Percentiles rank a stretch among this genome's conserved stretches.
These are phyloP conservation scores for Chelon labrosus DNA, from an alignment of 2,797 vertebrate genomes.

Conservation along the genomic window DNA sequence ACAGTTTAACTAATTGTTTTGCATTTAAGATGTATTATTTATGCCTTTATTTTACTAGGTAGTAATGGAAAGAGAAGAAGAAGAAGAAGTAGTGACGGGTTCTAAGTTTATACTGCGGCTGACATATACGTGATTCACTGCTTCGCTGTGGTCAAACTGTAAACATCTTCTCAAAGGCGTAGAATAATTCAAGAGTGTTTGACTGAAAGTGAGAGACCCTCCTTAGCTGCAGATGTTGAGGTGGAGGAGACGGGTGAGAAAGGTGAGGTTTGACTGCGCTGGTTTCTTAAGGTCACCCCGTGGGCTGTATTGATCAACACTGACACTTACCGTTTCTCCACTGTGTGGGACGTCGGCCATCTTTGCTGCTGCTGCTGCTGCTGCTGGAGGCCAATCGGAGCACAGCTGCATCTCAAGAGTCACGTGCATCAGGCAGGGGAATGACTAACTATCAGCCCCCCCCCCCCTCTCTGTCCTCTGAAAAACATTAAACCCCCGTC, in stretches of 20 bases:
- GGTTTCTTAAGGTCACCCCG: constrained; percentile 59
- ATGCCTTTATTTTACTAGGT: too few relatives aligned
- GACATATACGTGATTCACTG: too few relatives aligned
- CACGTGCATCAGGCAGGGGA: constrained; percentile 27
- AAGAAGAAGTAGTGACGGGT: too few relatives aligned
- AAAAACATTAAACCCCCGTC: constrained; percentile 12
- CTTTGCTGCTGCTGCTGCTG: background rate
- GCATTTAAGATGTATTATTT: too few relatives aligned
- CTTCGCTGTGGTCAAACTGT: too few relatives aligned
- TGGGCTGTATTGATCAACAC: constrained; percentile 63
- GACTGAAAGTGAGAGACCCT: constrained; percentile 19
- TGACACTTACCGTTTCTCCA: constrained; percentile 48
- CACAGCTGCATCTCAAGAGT: constrained; percentile 23
- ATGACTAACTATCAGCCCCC: constrained; percentile 29
- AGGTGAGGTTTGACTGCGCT: constrained; percentile 36
- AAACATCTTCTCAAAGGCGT: too few relatives aligned
- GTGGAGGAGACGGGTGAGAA: constrained; percentile 45
- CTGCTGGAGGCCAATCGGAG: constrained; percentile 48
- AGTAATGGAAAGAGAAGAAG: too few relatives aligned
- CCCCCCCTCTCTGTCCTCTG: too few relatives aligned
- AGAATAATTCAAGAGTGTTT: constrained; percentile 27
- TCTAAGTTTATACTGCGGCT: too few relatives aligned
- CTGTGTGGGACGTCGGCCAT: constrained; percentile 53
- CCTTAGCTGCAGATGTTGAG: constrained; percentile 58
- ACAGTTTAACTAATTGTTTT: too few relatives aligned